Percentiles rank a stretch among this genome's conserved stretches.
Evolutionary conservation across 2,888 invertebrate genomes (phyloP).

Genomic region (Lithosia quadra): DNA sequence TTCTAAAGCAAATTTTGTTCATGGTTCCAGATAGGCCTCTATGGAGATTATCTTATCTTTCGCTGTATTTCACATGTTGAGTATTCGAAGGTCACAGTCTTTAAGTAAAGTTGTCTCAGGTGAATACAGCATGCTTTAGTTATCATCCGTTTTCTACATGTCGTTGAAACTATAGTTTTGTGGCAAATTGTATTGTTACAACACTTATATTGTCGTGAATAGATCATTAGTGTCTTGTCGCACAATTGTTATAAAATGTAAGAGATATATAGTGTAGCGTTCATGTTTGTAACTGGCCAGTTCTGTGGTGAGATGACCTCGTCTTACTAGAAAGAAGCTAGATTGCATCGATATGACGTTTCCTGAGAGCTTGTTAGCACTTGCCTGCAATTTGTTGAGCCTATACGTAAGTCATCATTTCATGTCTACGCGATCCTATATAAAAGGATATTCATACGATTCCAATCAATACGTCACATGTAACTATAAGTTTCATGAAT

Average conservation of each 20-base stretch:
- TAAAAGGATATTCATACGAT: conserved; percentile 2
- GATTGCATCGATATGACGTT: conserved; percentile 62
- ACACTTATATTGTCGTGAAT: conserved; percentile 53
- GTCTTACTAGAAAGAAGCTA: conserved; percentile 54
- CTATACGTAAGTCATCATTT: conserved; percentile 61
- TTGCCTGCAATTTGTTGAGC: conserved; percentile 58
- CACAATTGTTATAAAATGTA: conserved; percentile 48
- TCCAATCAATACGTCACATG: conserved; percentile 3
- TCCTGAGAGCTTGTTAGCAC: conserved; percentile 63
- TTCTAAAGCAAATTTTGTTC: conserved; percentile 36
- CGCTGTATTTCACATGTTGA: conserved; percentile 54
- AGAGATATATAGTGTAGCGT: conserved; percentile 43
- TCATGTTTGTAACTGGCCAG: conserved; percentile 37
- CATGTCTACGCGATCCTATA: conserved; percentile 15
- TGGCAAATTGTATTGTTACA: conserved; percentile 26
- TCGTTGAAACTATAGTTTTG: conserved; percentile 35
- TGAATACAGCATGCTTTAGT: conserved; percentile 64
- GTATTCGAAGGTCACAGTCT: conserved; percentile 62
- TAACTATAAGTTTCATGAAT: conserved; percentile 6
- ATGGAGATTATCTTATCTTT: conserved; percentile 76
- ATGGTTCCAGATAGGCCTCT: conserved; percentile 47
- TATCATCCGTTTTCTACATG: conserved; percentile 50
- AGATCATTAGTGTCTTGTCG: conserved; percentile 51
- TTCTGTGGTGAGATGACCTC: conserved; percentile 66
- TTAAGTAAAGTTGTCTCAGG: conserved; percentile 61